Conservation (phyloP, 1,140 invertebrate species). For the Lysiphlebus fabarum region DNA sequence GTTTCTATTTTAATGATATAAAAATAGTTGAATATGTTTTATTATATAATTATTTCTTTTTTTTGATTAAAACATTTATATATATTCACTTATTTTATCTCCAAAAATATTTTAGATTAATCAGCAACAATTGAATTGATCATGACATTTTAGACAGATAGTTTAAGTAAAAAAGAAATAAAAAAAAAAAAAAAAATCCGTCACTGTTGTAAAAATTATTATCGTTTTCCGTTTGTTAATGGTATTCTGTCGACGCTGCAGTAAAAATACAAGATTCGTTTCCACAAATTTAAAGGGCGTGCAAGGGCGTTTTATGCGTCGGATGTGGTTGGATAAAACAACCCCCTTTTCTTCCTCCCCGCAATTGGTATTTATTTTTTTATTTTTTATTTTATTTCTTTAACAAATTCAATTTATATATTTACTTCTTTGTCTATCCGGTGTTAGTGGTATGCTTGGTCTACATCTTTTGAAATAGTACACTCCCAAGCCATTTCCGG, state of each 20-base stretch:
- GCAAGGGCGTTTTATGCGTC: constrained; percentile 47
- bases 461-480: constrained; percentile 39
- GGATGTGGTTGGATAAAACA: constrained; percentile 37
- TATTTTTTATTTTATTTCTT: no score
- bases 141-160: no score
- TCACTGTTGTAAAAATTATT: constrained; percentile 41
- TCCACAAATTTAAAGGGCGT: constrained; percentile 51
- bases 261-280: constrained; percentile 21
- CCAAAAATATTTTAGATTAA: no score
- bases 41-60: no score
- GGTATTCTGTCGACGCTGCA: constrained; percentile 33
- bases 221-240: constrained; percentile 50
- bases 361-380: no score
- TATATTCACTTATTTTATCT: no score
- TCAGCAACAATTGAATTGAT: no score
- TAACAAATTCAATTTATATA: constrained; percentile 51
- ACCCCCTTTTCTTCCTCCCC: constrained; percentile 21
- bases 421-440: constrained; percentile 28
- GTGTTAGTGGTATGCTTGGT: constrained; percentile 31
- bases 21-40: no score
- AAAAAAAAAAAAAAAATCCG: neutral
- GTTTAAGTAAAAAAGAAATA: neutral
- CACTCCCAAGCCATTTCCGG: constrained; percentile 23
- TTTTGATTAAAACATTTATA: no score
- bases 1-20: no score